phyloP scores from a whole-genome alignment of 2,113 vertebrate species.

The Hydrochoerus hydrochaeris region DNA sequence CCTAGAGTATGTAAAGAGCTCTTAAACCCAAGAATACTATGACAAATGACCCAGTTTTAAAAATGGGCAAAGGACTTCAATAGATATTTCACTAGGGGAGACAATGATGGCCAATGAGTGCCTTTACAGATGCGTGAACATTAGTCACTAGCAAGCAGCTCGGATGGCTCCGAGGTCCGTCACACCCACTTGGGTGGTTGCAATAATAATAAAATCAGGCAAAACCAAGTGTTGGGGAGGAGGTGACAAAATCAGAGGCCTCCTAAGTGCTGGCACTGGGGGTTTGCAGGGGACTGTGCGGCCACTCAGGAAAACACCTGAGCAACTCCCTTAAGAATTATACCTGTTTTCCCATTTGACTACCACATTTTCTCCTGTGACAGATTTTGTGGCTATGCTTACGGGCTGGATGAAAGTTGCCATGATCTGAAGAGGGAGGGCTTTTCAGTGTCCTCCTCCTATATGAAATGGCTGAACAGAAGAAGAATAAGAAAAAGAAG shows the following conservation, averaged over 20 bases:
- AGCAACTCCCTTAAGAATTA: neutral
- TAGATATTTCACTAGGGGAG: neutral
- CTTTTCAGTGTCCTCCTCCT: too few relatives aligned
- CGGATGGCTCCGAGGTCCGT: fast-evolving
- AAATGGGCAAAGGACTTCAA: neutral
- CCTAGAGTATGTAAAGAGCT: neutral
- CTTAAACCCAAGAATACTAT: neutral
- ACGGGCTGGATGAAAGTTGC: too few relatives aligned
- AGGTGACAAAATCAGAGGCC: neutral
- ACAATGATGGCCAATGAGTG: neutral
- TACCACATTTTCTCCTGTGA: too few relatives aligned
- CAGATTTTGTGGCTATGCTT: too few relatives aligned
- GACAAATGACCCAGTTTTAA: neutral
- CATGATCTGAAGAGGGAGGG: too few relatives aligned
- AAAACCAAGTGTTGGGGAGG: fast-evolving
- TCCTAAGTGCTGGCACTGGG: neutral
- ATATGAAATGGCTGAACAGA: too few relatives aligned
- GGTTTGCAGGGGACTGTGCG: neutral
- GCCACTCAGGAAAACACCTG: neutral
- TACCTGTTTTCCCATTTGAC: too few relatives aligned
- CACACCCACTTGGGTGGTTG: too few relatives aligned
- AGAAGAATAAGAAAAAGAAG: too few relatives aligned
- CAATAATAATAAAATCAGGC: too few relatives aligned
- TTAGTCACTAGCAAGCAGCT: neutral
- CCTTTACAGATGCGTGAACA: fast-evolving